phyloP scores from a whole-genome alignment of 1,140 invertebrate genomes.

The Carcinoscorpius rotundicauda region DNA sequence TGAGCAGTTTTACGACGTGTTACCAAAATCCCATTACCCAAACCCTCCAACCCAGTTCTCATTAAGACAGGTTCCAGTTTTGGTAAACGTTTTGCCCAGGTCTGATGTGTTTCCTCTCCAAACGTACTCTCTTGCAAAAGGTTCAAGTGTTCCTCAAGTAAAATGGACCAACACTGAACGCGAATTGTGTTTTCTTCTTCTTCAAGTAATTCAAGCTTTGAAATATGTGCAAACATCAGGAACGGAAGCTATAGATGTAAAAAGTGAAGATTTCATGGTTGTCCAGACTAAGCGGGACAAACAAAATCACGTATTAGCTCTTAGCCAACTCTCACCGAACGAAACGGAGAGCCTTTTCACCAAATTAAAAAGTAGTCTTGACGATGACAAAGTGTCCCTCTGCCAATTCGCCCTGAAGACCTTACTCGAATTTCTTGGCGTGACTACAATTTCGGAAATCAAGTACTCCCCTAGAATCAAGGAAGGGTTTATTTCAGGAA shows the following conservation, averaged over 20 bases:
- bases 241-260: slow-evolving; percentile 57
- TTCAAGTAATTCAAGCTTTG: slow-evolving; percentile 64
- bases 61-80: background rate
- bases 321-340: slow-evolving; percentile 38
- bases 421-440: slow-evolving; percentile 49
- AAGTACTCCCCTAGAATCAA: slow-evolving; percentile 2
- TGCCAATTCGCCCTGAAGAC: slow-evolving; percentile 62
- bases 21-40: background rate
- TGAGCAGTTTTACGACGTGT: background rate
- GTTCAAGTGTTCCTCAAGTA: background rate
- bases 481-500: slow-evolving; percentile 1
- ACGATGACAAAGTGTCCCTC: slow-evolving; percentile 38
- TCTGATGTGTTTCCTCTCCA: background rate
- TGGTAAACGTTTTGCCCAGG: background rate
- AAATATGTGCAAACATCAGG: slow-evolving; percentile 69
- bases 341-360: background rate
- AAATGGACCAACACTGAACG: background rate
- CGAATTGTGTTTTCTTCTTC: slow-evolving; percentile 49
- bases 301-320: slow-evolving; percentile 51
- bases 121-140: background rate
- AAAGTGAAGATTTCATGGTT: slow-evolving; percentile 50
- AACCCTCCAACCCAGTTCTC: background rate
- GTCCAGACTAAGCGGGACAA: slow-evolving; percentile 44
- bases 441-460: slow-evolving; percentile 3
- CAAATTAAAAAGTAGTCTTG: background rate